Percentiles rank a stretch among this genome's conserved stretches.
Evolutionary conservation across 2,113 vertebrate genomes (phyloP).

Genomic region (Hemiprocne comata): DNA sequence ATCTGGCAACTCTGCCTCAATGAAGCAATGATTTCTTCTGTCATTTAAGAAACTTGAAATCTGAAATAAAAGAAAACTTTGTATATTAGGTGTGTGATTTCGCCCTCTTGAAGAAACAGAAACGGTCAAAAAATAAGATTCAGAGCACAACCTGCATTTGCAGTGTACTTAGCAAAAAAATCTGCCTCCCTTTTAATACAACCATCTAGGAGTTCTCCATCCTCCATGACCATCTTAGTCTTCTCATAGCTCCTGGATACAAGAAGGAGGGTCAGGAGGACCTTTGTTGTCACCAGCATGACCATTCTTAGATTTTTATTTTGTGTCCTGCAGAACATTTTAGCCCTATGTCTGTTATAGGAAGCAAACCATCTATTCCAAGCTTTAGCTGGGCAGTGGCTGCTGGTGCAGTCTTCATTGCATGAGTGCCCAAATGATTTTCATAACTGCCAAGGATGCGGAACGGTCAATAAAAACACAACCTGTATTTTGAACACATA

Average conservation of each 20-base stretch:
- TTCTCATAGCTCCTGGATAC: background rate
- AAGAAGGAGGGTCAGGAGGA: background rate
- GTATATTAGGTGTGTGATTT: background rate
- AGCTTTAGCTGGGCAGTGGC: background rate
- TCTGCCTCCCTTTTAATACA: background rate
- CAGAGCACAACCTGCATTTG: background rate
- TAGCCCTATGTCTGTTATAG: background rate
- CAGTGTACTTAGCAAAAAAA: background rate
- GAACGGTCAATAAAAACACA: background rate
- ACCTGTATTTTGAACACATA: background rate
- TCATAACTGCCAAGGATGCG: background rate
- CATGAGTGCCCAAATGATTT: background rate
- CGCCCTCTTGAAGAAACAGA: background rate
- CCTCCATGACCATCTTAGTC: background rate
- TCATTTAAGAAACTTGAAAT: background rate
- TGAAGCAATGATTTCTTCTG: background rate
- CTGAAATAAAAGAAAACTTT: background rate
- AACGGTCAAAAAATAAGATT: background rate
- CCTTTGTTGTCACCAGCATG: background rate
- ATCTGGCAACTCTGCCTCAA: background rate
- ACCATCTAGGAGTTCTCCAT: background rate
- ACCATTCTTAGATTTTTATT: background rate
- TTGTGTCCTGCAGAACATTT: background rate
- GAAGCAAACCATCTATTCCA: background rate
- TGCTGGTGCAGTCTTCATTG: background rate